A percentile compares a stretch with the other conserved stretches of the same genome.
These are phyloP conservation scores for Chymomyza costata DNA, from an alignment of 1,140 invertebrate species.

Conservation along the genomic window DNA sequence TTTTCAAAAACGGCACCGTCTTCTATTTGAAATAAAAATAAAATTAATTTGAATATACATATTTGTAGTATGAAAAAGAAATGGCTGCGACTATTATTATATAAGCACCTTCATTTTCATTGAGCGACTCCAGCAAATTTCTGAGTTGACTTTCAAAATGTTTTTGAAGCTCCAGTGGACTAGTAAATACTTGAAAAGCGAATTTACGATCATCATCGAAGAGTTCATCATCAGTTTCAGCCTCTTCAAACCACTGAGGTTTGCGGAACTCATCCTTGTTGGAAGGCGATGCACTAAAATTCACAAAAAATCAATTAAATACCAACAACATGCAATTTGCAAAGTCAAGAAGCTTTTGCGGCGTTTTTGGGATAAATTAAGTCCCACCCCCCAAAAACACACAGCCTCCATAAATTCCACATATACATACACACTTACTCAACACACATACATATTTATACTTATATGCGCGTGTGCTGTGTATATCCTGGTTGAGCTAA, in stretches of 20 bases:
- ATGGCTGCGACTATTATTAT: neutral
- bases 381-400: neutral
- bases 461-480: slow-evolving; percentile 25
- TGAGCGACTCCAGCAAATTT: slow-evolving; percentile 67
- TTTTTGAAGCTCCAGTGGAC: slow-evolving; percentile 76
- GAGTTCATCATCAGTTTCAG: slow-evolving; percentile 73
- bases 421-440: slow-evolving; percentile 24
- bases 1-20: slow-evolving; percentile 41
- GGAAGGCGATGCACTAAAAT: slow-evolving; percentile 40
- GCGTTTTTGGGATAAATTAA: neutral
- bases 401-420: slow-evolving; percentile 51
- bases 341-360: neutral
- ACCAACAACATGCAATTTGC: neutral
- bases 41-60: too few species aligned
- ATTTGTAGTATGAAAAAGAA: neutral
- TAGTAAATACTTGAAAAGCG: slow-evolving; percentile 75
- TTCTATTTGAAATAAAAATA: neutral
- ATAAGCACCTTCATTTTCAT: slow-evolving; percentile 57
- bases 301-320: too few species aligned
- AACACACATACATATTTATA: neutral
- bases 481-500: slow-evolving; percentile 46
- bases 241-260: slow-evolving; percentile 73
- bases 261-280: slow-evolving; percentile 73
- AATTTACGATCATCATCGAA: slow-evolving; percentile 73
- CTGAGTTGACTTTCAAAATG: slow-evolving; percentile 76